phyloP scores from a whole-genome alignment of 2,113 vertebrate species.

The Gambusia holbrooki region DNA sequence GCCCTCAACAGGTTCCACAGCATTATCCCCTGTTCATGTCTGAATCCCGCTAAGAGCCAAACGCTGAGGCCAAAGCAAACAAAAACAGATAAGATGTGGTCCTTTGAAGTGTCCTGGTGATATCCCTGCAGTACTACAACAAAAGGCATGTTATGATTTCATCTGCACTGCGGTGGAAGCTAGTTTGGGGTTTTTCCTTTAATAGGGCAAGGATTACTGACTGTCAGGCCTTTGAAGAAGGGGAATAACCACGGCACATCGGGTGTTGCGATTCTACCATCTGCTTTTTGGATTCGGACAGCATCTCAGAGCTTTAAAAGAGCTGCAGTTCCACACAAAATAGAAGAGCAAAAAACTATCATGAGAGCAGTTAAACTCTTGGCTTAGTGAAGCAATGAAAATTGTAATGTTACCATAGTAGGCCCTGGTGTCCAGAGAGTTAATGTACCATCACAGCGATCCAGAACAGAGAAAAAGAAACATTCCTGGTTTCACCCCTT shows the following conservation, averaged over 20 bases:
- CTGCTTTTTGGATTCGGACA: background rate
- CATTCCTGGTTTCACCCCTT: background rate
- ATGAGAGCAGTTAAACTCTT: background rate
- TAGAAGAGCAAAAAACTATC: background rate
- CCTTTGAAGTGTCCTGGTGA: constrained; percentile 58
- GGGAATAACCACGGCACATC: constrained; percentile 23
- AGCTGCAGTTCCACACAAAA: background rate
- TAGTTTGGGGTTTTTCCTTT: constrained; percentile 33
- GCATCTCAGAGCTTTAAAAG: background rate
- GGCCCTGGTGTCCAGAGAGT: background rate
- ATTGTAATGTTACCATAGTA: background rate
- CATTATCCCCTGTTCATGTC: constrained; percentile 36
- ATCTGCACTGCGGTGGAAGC: constrained; percentile 29
- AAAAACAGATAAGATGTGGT: constrained; percentile 61
- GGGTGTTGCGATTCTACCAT: constrained; percentile 6
- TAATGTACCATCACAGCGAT: background rate
- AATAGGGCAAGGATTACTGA: constrained; percentile 16
- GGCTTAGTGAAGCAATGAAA: background rate
- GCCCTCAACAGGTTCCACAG: constrained; percentile 31
- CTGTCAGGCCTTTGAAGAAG: constrained; percentile 40
- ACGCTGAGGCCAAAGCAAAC: constrained; percentile 58
- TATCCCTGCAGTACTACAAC: constrained; percentile 41
- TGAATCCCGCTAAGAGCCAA: constrained; percentile 32
- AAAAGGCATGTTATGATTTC: constrained; percentile 42
- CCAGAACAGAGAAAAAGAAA: background rate